Conservation (phyloP, 1,140 invertebrate genomes). For the Papilio polytes region DNA sequence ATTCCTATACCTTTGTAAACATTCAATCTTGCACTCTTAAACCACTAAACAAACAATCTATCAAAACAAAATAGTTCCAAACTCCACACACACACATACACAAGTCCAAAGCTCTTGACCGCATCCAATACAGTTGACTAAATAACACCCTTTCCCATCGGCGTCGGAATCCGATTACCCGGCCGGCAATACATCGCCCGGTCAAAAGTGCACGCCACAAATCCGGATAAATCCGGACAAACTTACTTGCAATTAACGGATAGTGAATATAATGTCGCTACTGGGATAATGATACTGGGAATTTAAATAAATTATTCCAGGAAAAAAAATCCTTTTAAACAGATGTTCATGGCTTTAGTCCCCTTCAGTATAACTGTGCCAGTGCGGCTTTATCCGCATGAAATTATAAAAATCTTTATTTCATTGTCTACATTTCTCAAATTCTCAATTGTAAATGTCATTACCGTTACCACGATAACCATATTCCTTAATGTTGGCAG, state of each 20-base stretch:
- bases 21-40: too few species aligned
- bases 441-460: too few species aligned
- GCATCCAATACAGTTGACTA: constrained; percentile 24
- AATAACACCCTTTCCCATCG: constrained; percentile 8
- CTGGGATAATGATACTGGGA: background rate
- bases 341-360: too few species aligned
- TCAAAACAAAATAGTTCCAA: background rate
- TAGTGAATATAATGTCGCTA: background rate
- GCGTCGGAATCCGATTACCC: constrained; percentile 29
- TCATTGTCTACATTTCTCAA: too few species aligned
- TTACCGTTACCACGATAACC: too few species aligned
- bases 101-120: background rate
- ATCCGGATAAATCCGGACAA: constrained; percentile 17
- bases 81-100: background rate
- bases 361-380: too few species aligned
- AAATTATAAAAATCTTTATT: too few species aligned
- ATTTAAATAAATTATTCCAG: background rate
- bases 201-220: constrained; percentile 32
- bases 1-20: too few species aligned
- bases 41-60: background rate
- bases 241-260: constrained; percentile 8
- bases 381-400: too few species aligned
- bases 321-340: too few species aligned
- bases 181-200: constrained; percentile 22
- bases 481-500: too few species aligned